Percentiles rank a stretch among this genome's conserved stretches.
phyloP scores from a whole-genome alignment of 2,888 invertebrate species.

The Mesoligia furuncula region DNA sequence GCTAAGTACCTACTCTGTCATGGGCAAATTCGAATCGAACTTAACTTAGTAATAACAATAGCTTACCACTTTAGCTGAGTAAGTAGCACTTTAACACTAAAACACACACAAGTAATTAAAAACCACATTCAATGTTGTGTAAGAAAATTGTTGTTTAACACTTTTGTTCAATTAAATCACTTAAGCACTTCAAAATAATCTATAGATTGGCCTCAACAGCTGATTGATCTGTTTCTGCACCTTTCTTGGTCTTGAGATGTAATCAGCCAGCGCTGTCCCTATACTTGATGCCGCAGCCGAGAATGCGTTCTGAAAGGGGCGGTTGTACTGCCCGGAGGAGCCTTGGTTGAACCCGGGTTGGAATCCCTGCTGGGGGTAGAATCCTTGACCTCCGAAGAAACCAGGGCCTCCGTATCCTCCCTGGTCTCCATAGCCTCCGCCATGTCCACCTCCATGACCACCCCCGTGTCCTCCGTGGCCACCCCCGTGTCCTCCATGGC shows the following conservation, averaged over 20 bases:
- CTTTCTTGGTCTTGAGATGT: slow-evolving; percentile 81
- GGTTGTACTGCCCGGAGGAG: slow-evolving; percentile 61
- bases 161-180: slow-evolving; percentile 18
- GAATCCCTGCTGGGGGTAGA: slow-evolving; percentile 56
- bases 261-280: slow-evolving; percentile 88
- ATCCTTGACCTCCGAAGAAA: slow-evolving; percentile 58
- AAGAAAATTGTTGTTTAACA: slow-evolving; percentile 5
- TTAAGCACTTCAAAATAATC: slow-evolving; percentile 73
- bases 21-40: not conserved
- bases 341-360: slow-evolving; percentile 50
- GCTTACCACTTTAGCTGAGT: slow-evolving; percentile 11
- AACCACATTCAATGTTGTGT: slow-evolving; percentile 14
- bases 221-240: slow-evolving; percentile 82
- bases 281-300: slow-evolving; percentile 88
- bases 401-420: slow-evolving; percentile 61
- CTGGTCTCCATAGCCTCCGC: slow-evolving; percentile 61
- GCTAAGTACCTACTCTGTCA: not conserved
- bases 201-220: slow-evolving; percentile 82
- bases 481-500: slow-evolving; percentile 61
- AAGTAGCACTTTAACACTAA: slow-evolving; percentile 23
- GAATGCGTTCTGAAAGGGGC: slow-evolving; percentile 81
- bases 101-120: slow-evolving; percentile 3
- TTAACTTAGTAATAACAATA: not conserved
- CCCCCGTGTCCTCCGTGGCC: slow-evolving; percentile 60
- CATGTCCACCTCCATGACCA: slow-evolving; percentile 56